A percentile compares a stretch with the other conserved stretches of the same genome.
These are phyloP conservation scores for Meiosimyza platycephala DNA, from an alignment of 2,888 invertebrate species.

Conservation along the genomic window DNA sequence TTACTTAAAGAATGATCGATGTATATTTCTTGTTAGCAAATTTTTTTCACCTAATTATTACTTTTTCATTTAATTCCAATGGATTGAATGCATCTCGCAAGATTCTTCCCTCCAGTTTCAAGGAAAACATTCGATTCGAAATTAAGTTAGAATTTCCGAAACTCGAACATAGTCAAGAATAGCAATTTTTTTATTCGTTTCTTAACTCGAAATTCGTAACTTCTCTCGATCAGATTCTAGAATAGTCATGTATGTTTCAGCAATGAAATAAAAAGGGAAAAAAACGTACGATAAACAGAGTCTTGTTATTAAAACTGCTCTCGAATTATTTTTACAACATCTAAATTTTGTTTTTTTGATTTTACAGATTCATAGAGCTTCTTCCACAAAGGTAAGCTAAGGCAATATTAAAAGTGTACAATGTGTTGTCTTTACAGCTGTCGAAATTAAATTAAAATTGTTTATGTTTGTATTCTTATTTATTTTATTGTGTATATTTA, in stretches of 20 bases:
- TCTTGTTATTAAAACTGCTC: background rate
- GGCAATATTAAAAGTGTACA: background rate
- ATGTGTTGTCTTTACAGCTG: background rate
- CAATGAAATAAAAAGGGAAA: too few species aligned
- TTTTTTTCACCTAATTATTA: too few species aligned
- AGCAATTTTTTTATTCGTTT: too few species aligned
- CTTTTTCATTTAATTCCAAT: too few species aligned
- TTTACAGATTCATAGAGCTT: slow-evolving; percentile 59
- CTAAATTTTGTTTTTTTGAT: slow-evolving; percentile 36
- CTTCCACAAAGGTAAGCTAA: slow-evolving; percentile 61
- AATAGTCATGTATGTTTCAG: too few species aligned
- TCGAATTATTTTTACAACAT: background rate
- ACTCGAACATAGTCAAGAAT: too few species aligned
- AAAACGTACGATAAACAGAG: background rate
- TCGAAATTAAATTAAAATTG: background rate
- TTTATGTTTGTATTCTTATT: slow-evolving; percentile 5
- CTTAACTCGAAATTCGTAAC: background rate
- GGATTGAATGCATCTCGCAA: too few species aligned
- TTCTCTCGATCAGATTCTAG: slow-evolving; percentile 23
- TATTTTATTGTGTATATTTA: background rate
- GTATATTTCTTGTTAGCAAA: too few species aligned
- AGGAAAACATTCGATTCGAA: too few species aligned
- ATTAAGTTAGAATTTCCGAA: too few species aligned
- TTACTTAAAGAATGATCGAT: too few species aligned
- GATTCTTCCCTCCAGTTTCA: too few species aligned